Percentiles rank a stretch among this genome's conserved stretches.
These are phyloP conservation scores for Struthio camelus DNA, from an alignment of 2,113 vertebrate species.

Conservation along the genomic window DNA sequence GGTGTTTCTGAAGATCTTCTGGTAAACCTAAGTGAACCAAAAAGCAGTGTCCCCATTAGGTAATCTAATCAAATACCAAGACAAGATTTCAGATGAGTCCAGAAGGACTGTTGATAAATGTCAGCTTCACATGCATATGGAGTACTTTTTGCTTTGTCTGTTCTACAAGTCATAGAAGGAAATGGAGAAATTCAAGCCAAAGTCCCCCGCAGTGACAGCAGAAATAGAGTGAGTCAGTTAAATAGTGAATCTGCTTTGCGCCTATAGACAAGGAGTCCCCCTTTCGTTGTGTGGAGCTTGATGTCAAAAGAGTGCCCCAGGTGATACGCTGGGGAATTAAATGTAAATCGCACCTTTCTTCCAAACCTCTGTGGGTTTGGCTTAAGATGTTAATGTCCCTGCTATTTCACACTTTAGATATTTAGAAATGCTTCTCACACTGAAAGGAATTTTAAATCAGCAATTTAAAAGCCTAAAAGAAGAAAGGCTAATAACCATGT, in stretches of 20 bases:
- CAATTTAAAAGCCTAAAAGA: not conserved
- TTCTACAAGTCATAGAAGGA: not conserved
- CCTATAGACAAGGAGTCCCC: not conserved
- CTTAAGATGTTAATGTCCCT: slow-evolving; percentile 7
- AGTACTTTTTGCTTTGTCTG: not conserved
- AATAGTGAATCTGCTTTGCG: not conserved
- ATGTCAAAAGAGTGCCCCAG: slow-evolving; percentile 13
- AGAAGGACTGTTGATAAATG: not conserved
- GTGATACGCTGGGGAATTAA: not conserved
- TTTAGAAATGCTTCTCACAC: slow-evolving; percentile 3
- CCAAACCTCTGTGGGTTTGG: not conserved
- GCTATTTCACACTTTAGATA: not conserved
- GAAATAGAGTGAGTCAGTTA: not conserved
- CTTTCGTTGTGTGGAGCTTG: not conserved
- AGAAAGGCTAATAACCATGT: not conserved
- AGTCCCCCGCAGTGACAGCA: not conserved
- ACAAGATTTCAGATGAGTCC: not conserved
- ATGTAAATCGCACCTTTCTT: not conserved
- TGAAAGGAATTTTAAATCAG: not conserved
- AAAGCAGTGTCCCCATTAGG: not conserved
- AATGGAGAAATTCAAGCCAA: not conserved
- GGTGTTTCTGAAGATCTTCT: not conserved
- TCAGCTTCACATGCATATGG: not conserved
- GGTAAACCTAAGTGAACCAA: not conserved
- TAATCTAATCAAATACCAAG: not conserved